Base-by-base conservation (phyloP, 2,797 vertebrate genomes). In the Glyptemys insculpta region DNA sequence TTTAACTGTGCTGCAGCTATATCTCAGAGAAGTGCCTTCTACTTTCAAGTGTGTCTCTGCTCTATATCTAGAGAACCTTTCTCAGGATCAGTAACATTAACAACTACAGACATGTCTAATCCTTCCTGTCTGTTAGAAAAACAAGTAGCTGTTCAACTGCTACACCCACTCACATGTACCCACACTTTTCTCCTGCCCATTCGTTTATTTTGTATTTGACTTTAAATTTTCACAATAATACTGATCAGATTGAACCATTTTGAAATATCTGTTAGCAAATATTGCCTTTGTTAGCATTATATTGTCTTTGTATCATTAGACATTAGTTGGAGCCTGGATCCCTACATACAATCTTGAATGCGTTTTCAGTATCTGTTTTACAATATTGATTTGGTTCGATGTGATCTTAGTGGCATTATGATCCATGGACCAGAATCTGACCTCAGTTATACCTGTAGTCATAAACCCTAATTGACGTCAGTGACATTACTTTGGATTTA, bases 151-250 rank as follows among this genome's bases (percentile, higher is more conserved):
- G 12, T 0, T 19, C 11, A 76, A 18, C 59, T 94, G 86, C 41
- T 44, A 21, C 27, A 19, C 44, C 27, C 0, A 79, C 81, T 41
- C 5, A 2, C 3, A 0, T 4, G 81, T 68, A 37, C 34, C 34
- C 31, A n/a, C 62, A 16, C 16, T 7, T 34, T 68, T 74, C 72
- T 85, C 5, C 78, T 81, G 25, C 5, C 2, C 50, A 12, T 56
- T 86, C 2, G 6, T 62, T 74, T 3, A 78, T 2, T 81, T 5
- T 47, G 4, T 23, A 2, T 37, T 88, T 88, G 65, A 37, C 25
- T 94, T 78, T 65, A 53, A 9, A 54, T 74, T 88, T 86, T 80
- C 2, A 5, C 59, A n/a, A 23, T 18, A 62, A 18, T 54, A 12
- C 37, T 81, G 62, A 74, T 4, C 0, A 56, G 19, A 80, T 14